phyloP scores from a whole-genome alignment of 2,797 vertebrate species.

The Myotis planiceps region DNA sequence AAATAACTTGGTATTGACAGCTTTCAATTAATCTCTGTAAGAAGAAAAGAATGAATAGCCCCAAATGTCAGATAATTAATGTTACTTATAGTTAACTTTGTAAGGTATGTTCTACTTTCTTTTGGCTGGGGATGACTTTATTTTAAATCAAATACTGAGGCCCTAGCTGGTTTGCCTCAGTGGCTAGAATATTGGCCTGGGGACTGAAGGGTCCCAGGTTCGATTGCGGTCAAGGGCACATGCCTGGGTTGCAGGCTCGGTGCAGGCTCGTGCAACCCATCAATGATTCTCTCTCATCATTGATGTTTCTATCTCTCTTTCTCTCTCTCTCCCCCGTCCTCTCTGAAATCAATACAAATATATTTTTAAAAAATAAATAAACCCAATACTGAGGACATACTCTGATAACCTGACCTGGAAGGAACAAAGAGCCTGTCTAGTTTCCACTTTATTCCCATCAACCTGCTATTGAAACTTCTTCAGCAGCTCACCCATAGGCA shows the following conservation, averaged over 20 bases:
- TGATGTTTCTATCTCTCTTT: too few relatives aligned
- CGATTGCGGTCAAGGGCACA: too few relatives aligned
- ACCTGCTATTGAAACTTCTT: not conserved
- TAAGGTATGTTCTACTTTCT: not conserved
- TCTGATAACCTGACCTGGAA: not conserved
- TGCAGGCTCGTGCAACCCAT: too few relatives aligned
- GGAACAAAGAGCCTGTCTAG: not conserved
- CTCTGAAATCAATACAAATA: too few relatives aligned
- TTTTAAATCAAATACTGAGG: not conserved
- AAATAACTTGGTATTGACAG: slow-evolving; percentile 43
- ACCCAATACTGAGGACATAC: not conserved
- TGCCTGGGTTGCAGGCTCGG: too few relatives aligned
- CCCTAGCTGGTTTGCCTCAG: too few relatives aligned
- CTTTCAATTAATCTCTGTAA: slow-evolving; percentile 62
- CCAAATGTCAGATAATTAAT: slow-evolving; percentile 46
- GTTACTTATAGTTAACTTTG: slow-evolving; percentile 17
- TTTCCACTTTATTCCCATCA: not conserved
- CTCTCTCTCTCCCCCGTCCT: too few relatives aligned
- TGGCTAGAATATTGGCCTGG: too few relatives aligned
- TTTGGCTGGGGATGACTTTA: slow-evolving; percentile 10
- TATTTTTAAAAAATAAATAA: too few relatives aligned
- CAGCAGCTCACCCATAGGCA: not conserved
- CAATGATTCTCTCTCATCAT: too few relatives aligned
- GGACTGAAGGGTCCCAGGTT: too few relatives aligned
- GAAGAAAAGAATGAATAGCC: slow-evolving; percentile 38